phyloP scores from a whole-genome alignment of 2,797 vertebrate genomes.

The Alcedo atthis region DNA sequence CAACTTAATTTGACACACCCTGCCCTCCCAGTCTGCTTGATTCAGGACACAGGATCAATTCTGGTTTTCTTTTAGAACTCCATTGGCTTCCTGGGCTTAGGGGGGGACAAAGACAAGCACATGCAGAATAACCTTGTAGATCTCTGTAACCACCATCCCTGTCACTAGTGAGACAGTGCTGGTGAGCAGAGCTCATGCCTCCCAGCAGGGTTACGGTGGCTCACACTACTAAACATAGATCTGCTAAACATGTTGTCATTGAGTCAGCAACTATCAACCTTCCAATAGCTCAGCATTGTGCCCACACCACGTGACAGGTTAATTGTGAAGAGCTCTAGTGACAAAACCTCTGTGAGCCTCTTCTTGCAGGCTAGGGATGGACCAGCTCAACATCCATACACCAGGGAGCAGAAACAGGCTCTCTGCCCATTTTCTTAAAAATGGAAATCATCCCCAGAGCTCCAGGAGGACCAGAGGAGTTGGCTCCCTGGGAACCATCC shows the following conservation, averaged over 20 bases:
- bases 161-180: rapidly evolving
- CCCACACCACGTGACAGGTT: background rate
- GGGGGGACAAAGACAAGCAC: rapidly evolving
- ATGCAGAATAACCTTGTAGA: background rate
- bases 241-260: background rate
- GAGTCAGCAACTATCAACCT: background rate
- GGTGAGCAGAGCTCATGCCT: background rate
- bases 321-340: background rate
- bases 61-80: background rate
- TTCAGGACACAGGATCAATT: background rate
- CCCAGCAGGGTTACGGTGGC: background rate
- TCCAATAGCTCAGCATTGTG: background rate
- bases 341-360: background rate
- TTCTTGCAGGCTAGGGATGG: background rate
- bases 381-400: background rate
- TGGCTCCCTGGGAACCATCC: background rate
- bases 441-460: background rate
- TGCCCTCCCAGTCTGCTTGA: background rate
- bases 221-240: background rate
- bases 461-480: background rate
- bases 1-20: background rate
- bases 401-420: background rate
- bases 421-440: background rate
- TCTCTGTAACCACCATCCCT: rapidly evolving
- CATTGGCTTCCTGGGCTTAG: background rate